These are phyloP conservation scores for Trematomus bernacchii DNA, from an alignment of 2,797 vertebrate species.

Conservation along the genomic window DNA sequence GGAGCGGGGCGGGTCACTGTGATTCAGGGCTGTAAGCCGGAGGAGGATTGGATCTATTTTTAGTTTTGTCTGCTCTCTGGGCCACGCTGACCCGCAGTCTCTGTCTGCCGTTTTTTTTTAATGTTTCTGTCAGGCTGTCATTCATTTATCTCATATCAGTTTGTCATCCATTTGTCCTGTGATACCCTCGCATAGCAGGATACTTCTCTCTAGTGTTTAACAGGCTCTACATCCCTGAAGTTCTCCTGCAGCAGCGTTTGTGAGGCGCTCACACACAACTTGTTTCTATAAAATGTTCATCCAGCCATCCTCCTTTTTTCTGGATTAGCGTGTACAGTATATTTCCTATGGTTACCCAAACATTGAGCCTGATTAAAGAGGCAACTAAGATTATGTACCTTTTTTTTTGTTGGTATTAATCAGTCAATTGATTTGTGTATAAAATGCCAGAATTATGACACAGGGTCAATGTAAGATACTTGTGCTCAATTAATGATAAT, in stretches of 20 bases:
- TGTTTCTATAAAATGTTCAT: background rate
- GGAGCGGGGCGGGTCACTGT: constrained; percentile 62
- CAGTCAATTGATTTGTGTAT: background rate
- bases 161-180: constrained; percentile 25
- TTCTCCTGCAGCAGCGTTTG: background rate
- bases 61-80: constrained; percentile 69
- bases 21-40: constrained; percentile 73
- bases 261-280: background rate
- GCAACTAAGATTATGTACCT: background rate
- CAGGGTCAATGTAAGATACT: background rate
- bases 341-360: background rate
- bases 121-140: constrained; percentile 49
- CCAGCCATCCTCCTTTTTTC: constrained; percentile 1
- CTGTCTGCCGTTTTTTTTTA: constrained; percentile 30
- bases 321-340: background rate
- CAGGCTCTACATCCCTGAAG: constrained; percentile 6
- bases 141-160: constrained; percentile 51
- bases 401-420: background rate
- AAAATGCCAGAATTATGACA: background rate
- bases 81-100: constrained; percentile 72
- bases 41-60: constrained; percentile 81
- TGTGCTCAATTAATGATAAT: background rate
- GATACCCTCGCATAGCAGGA: constrained; percentile 18
- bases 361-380: background rate
- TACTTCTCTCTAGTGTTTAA: constrained; percentile 27